These are phyloP conservation scores for Catocala fraxini DNA, from an alignment of 2,888 invertebrate species.

Conservation along the genomic window DNA sequence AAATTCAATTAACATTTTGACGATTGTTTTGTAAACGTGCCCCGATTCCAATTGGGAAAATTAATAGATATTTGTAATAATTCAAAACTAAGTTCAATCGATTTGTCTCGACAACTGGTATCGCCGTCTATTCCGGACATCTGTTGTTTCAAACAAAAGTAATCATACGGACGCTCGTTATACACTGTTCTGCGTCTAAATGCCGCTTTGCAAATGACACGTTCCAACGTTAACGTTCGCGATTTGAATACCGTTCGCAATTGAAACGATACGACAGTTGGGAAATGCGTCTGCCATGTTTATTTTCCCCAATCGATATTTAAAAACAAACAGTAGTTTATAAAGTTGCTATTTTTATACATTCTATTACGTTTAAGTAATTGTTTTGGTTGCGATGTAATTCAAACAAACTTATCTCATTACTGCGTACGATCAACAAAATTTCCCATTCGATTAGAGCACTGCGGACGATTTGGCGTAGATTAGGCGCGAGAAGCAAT, in stretches of 20 bases:
- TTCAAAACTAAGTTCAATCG: slow-evolving; percentile 39
- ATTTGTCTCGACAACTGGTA: slow-evolving; percentile 49
- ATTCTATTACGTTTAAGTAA: slow-evolving; percentile 1
- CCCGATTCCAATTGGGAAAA: neutral
- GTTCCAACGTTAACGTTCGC: slow-evolving; percentile 50
- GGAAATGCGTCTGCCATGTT: slow-evolving; percentile 36
- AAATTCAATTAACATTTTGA: slow-evolving; percentile 14
- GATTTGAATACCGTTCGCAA: slow-evolving; percentile 52
- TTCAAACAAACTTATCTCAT: slow-evolving; percentile 8
- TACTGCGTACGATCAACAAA: slow-evolving; percentile 7
- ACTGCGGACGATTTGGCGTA: slow-evolving; percentile 18
- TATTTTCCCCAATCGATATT: slow-evolving; percentile 30
- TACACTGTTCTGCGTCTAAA: slow-evolving; percentile 50
- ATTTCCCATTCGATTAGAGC: slow-evolving; percentile 19
- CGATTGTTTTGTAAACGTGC: neutral
- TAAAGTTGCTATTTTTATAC: neutral
- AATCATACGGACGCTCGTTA: slow-evolving; percentile 61
- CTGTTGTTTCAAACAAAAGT: slow-evolving; percentile 71
- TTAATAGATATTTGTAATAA: slow-evolving; percentile 18
- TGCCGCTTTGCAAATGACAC: slow-evolving; percentile 57
- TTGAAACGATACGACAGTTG: slow-evolving; percentile 39
- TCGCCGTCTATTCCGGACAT: slow-evolving; percentile 60
- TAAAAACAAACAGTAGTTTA: neutral
- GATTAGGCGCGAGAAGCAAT: slow-evolving; percentile 24
- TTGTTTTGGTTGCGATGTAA: neutral